Percentiles rank a stretch among this genome's conserved stretches.
Conservation (phyloP, 2,888 invertebrate genomes). For the Drosophila lutescens region DNA sequence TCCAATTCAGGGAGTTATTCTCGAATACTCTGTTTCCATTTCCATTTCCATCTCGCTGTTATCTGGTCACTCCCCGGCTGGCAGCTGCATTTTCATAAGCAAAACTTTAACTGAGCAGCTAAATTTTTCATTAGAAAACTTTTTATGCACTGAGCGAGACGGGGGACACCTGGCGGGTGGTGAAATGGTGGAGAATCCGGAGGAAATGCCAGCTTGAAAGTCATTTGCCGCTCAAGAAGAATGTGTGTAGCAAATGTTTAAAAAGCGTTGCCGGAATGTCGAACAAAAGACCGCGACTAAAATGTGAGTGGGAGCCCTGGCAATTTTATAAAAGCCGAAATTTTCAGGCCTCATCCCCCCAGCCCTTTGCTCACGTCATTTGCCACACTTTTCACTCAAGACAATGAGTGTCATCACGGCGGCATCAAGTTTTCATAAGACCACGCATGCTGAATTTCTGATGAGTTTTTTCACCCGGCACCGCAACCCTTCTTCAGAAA, state of each 20-base stretch:
- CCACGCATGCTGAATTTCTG: constrained; percentile 70
- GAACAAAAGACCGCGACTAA: constrained; percentile 33
- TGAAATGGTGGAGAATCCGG: constrained; percentile 24
- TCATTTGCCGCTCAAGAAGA: constrained; percentile 44
- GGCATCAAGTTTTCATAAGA: constrained; percentile 76
- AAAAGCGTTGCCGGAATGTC: constrained; percentile 25
- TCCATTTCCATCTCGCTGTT: constrained; percentile 26
- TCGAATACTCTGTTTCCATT: constrained; percentile 26
- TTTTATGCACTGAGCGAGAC: constrained; percentile 33
- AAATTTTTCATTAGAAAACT: constrained; percentile 70
- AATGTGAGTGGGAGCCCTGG: constrained; percentile 27
- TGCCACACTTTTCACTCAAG: constrained; percentile 61
- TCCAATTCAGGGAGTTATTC: constrained; percentile 27
- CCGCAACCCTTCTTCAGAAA: constrained; percentile 55
- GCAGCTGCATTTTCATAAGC: constrained; percentile 46
- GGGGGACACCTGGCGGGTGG: constrained; percentile 41
- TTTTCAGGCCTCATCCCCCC: constrained; percentile 13
- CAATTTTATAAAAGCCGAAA: constrained; percentile 57
- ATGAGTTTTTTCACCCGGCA: constrained; percentile 51
- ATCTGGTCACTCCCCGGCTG: constrained; percentile 35
- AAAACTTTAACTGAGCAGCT: constrained; percentile 45
- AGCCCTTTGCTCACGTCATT: constrained; percentile 27
- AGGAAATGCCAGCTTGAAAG: constrained; percentile 56
- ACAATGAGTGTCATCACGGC: constrained; percentile 76
- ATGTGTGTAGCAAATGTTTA: constrained; percentile 36